Evolutionary conservation across 2,888 invertebrate genomes (phyloP), one percentile per base, ranked within the genome.

Genomic region (Hololepta plana): DNA sequence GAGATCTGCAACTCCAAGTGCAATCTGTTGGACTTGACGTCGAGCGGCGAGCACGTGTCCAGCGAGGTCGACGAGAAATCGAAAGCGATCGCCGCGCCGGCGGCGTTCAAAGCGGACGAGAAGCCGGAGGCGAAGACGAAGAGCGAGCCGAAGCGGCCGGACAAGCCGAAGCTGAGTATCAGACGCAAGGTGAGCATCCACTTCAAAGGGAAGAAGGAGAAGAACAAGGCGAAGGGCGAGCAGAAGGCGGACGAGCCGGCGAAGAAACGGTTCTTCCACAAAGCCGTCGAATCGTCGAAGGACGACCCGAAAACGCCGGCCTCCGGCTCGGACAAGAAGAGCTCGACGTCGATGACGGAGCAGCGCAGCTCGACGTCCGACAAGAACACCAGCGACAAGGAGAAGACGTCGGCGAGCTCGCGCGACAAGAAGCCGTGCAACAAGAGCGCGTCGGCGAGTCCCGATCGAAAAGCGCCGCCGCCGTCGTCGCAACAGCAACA

Each of bases 181-280:
- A 42, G 50, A 15, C 40, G 50, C 20, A 55, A 57, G 38, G 56
- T 58, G 6, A 56, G 55, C 2, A 56, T 59, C 21, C 55, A 57
- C 35, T 59, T 58, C 37, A 56, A 55, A 33, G 53, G 54, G 1
- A 51, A 48, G 35, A 51, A 44, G 30, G 39, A 46, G 26, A 48
- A 47, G 19, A n/a, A 17, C 17, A 44, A 43, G 19, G 36, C 36
- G 23, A 43, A 42, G 26, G 37, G 31, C 24, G 31, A 35, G 26
- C 17, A 17, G n/a, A n/a, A n/a, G n/a, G n/a, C n/a, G n/a, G n/a
- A n/a, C n/a, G n/a, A n/a, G n/a, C n/a, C n/a, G n/a, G n/a, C n/a
- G n/a, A n/a, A 27, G 11, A 32, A 32, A 15, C 15, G 32, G 24
- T 32, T 28, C 15, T 32, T n/a, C n/a, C n/a, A n/a, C n/a, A n/a